A percentile compares a stretch with the other conserved stretches of the same genome.
phyloP scores from a whole-genome alignment of 2,797 vertebrate genomes.

The Ibycter americanus region DNA sequence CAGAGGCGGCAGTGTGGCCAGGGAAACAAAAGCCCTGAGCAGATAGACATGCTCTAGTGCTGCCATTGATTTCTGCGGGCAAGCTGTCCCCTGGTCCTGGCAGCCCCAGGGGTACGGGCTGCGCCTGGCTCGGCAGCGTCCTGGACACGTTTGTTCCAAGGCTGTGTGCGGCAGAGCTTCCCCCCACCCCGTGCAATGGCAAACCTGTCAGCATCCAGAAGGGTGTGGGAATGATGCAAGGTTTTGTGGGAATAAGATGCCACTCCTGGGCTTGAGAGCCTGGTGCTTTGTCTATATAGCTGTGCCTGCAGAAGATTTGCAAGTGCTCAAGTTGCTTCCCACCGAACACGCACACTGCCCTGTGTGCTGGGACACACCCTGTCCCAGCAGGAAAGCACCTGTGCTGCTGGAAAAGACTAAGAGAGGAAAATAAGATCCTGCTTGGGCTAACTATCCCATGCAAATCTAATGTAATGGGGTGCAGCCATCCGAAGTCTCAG shows the following conservation, averaged over 20 bases:
- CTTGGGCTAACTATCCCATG: not conserved
- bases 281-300: not conserved
- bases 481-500: not conserved
- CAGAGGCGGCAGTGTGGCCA: not conserved
- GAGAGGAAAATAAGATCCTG: not conserved
- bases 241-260: not conserved
- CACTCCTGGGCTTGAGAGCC: not conserved
- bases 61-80: not conserved
- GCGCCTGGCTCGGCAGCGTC: not conserved
- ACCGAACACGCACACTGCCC: not conserved
- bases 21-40: not conserved
- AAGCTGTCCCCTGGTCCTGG: not conserved
- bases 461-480: accelerated
- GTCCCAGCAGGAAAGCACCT: not conserved
- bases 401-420: not conserved
- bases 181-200: not conserved
- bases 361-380: too few species aligned
- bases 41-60: not conserved
- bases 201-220: not conserved
- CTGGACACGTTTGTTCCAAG: not conserved
- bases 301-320: not conserved
- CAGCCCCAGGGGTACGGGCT: not conserved
- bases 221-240: not conserved
- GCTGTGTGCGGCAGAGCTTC: accelerated
- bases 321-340: not conserved